Evolutionary conservation across 1,140 invertebrate genomes (phyloP), one percentile per base, ranked within the genome.

Genomic region (Acromyrmex charruanus): DNA sequence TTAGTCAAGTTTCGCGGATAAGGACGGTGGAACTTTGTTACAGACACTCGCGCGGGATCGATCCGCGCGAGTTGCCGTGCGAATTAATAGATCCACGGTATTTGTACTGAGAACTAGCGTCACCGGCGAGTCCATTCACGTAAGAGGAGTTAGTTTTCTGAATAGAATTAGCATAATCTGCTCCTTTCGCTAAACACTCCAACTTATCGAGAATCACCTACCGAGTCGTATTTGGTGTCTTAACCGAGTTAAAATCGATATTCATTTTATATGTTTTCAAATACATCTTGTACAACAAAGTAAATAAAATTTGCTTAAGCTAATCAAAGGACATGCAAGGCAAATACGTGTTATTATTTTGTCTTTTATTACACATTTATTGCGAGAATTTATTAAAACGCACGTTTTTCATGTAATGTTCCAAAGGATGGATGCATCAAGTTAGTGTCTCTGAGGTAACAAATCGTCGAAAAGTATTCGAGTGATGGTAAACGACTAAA

Each of bases 81-180:
- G 55, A 84, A 74, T 84, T 84, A 84, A 84, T 84, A 84, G 80
- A 84, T 84, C 69, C 53, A 28, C 39, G 69, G 14, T 84, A 61
- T 84, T 84, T 84, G 80, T 63, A 10, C 80, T 14, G 65, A 10
- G n/a, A 18, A 31, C 39, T 44, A 9, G 39, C 9, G 58, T 51
- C 39, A 59, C 66, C 9, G 79, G 51, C 21, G 65, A 82, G 68
- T 74, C 69, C 69, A 74, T 84, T 84, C 55, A 63, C 39, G 55
- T 74, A 18, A 74, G 55, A 49, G 69, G 39, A 74, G 55, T 88
- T 77, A 65, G 75, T 58, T 61, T 61, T 82, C 59, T 88, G 66
- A 89, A 89, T 86, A 51, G 81, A 86, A 88, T 89, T 88, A 89
- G 31, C 88, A 85, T 84, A 88, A 88, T 88, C 87, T 72, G n/a